Base-by-base conservation (phyloP, 2,797 vertebrate species). In the Leptoclinus maculatus region DNA sequence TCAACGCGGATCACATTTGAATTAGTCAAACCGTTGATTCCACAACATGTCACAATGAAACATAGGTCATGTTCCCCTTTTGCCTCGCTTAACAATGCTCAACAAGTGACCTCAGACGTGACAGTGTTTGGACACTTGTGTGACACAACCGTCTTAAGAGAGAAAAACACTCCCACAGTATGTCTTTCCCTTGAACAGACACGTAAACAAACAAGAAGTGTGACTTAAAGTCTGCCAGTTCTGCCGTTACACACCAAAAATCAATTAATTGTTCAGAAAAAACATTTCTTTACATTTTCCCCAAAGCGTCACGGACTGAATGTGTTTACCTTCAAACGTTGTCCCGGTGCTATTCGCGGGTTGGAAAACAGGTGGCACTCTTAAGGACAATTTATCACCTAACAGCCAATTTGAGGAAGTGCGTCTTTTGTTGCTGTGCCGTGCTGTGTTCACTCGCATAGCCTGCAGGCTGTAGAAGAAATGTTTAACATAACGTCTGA, bases 401-500 rank as follows among this genome's bases (percentile, higher is more conserved):
- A 25, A 70, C 58, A 67, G 78, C 51, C 69, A 45, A 51, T 82
- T 79, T 82, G 66, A 65, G n/a, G 58, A 70, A 67, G 71, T 87
- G 41, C 23, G 66, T 73, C 71, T 56, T 71, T 75, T 71, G 60
- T 66, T 80, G 71, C 21, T 36, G 63, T 66, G 64, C 14, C 11
- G 23, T n/a, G 53, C 47, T 63, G 39, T 51, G 7, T 32, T 69
- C 19, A 25, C 51, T 27, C 1, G 12, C 32, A 63, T 45, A 49
- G 71, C 53, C 70, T 72, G 57, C 62, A 51, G 76, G 60, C 83
- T 65, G 43, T 19, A 36, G 67, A 27, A 76, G 67, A 88, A 86
- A 85, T 83, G 72, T 80, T 89, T 66, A 84, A 81, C 86, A 88
- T 89, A 74, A 87, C 43, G 83, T 91, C 88, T 90, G 89, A 89